phyloP scores from a whole-genome alignment of 2,113 vertebrate genomes.

The Petroica traversi region DNA sequence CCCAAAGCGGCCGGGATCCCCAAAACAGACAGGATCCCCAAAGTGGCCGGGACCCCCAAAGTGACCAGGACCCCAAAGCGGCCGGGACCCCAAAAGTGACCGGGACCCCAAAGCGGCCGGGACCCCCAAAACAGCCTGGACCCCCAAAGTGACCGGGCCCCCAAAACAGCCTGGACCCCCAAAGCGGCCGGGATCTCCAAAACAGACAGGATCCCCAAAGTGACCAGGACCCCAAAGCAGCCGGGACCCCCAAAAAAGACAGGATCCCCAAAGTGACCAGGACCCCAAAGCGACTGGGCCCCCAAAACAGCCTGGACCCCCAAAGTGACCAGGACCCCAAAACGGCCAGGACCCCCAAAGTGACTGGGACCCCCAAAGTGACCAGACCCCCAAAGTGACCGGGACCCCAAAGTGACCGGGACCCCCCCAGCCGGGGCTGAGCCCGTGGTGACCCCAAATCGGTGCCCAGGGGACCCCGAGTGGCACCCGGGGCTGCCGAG shows the following conservation, averaged over 20 bases:
- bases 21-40: too few species aligned
- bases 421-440: too few species aligned
- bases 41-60: too few species aligned
- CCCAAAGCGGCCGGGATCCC: too few species aligned
- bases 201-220: too few species aligned
- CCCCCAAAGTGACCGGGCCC: neutral
- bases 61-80: neutral
- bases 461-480: neutral
- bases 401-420: rapidly evolving
- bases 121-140: too few species aligned
- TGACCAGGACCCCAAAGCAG: neutral
- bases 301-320: neutral
- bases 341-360: too few species aligned
- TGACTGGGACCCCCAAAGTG: too few species aligned
- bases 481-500: neutral
- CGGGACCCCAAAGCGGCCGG: rapidly evolving
- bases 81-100: too few species aligned
- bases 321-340: rapidly evolving
- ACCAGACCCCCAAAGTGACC: neutral
- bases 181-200: too few species aligned
- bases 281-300: neutral
- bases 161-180: neutral
- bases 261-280: too few species aligned
- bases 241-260: rapidly evolving
- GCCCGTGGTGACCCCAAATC: neutral